These are phyloP conservation scores for Tachyglossus aculeatus DNA, from an alignment of 2,797 vertebrate genomes.

Conservation along the genomic window DNA sequence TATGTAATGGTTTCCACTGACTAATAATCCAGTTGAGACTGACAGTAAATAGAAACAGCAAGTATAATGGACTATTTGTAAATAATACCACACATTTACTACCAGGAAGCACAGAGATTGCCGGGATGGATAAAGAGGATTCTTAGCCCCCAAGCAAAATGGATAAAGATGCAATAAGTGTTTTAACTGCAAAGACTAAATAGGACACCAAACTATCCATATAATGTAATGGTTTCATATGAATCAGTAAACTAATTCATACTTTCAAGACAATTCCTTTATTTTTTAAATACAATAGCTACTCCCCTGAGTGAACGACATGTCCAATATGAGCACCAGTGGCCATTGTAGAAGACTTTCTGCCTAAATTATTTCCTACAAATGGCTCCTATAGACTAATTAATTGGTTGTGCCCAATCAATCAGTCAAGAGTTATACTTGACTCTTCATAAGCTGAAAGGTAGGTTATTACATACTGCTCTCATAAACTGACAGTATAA, in stretches of 20 bases:
- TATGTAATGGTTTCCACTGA: neutral
- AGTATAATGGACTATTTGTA: neutral
- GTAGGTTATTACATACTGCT: slow-evolving; percentile 26
- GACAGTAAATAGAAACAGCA: slow-evolving; percentile 6
- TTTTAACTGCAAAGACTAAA: neutral
- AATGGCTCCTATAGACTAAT: slow-evolving; percentile 40
- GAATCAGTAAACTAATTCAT: neutral
- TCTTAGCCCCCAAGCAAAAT: neutral
- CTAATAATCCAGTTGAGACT: neutral
- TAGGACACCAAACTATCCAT: neutral
- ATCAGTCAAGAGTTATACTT: slow-evolving; percentile 17
- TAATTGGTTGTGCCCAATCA: slow-evolving; percentile 37
- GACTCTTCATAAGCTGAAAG: too few species aligned
- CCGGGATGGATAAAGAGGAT: neutral
- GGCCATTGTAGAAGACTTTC: slow-evolving; percentile 16
- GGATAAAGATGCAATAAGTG: neutral
- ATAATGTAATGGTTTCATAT: neutral
- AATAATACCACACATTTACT: neutral
- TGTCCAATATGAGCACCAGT: neutral
- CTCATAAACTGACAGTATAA: too few species aligned
- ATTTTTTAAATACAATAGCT: neutral
- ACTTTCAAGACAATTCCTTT: neutral
- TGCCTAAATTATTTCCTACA: slow-evolving; percentile 3
- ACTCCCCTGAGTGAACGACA: neutral
- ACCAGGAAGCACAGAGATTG: neutral